Evolutionary conservation across 1,140 invertebrate genomes (phyloP), one percentile per base, ranked within the genome.

Genomic region (Hydropsyche tenuis): DNA sequence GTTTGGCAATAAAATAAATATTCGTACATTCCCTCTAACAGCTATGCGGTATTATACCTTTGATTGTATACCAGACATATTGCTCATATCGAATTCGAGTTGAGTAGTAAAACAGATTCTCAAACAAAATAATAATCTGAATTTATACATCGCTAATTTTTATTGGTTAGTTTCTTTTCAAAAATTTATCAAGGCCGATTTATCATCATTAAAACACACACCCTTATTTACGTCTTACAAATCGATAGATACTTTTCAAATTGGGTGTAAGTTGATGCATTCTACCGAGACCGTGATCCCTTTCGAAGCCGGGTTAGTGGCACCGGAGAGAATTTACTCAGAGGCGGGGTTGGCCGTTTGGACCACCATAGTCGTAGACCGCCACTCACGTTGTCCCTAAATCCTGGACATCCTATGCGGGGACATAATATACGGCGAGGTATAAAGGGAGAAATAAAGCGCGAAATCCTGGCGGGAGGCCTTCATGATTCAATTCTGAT

Each of bases 391-490:
- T 9, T 37, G 30, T 37, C 30, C 30, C 30, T 37, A 37, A 37
- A 37, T 37, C 30, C 30, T 37, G n/a, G n/a, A n/a, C 30, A 37
- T 9, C 3, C 30, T 69, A 69, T 45, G 25, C 46, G 69, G 65
- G 23, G 48, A 18, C n/a, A 14, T 14, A 74, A 77, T 77, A 77
- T 77, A 77, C 73, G 73, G 42, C 42, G 63, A 73, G 43, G 75
- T 72, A 77, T 77, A 77, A 77, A 77, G 75, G 75, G 75, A 69
- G 73, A 74, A 77, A 77, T 74, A 74, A 77, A 77, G 75, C 75
- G 73, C 70, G 73, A 77, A 77, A 77, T 74, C 75, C 75, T 77
- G 53, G 73, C 75, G 65, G 75, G 75, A 66, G 75, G 69, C 69
- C 75, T 72, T 56, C 73, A 72, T 77, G 75, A 77, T 77, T 77